Conservation (phyloP, 2,797 vertebrate species). For the Moxostoma hubbsi region DNA sequence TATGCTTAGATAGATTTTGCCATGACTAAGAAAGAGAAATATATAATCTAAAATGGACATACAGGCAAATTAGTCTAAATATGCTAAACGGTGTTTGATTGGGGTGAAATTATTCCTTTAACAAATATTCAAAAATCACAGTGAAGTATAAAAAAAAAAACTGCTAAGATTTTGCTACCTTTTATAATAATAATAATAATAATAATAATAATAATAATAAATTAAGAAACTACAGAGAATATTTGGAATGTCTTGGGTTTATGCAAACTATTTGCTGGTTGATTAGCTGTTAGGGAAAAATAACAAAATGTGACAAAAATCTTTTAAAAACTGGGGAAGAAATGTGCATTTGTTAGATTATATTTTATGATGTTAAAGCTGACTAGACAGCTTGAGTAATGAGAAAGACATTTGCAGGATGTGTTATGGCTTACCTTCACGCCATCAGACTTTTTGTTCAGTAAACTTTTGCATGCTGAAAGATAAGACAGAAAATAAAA, state of each 20-base stretch:
- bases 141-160: no score
- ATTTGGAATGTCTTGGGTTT: neutral
- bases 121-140: no score
- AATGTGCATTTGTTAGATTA: conserved; percentile 20
- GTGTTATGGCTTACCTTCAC: conserved; percentile 88
- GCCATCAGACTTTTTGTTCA: conserved; percentile 99
- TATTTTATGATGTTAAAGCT: neutral
- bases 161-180: no score
- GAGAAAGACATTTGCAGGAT: conserved; percentile 19
- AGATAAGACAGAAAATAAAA: conserved; percentile 62
- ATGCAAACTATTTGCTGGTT: conserved; percentile 11
- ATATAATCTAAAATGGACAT: neutral
- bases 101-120: neutral
- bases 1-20: conserved; percentile 23
- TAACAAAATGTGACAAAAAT: conserved; percentile 7
- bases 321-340: conserved; percentile 18
- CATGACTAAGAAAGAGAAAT: neutral
- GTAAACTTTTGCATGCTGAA: conserved; percentile 96
- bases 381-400: conserved; percentile 40
- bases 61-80: neutral
- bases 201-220: no score
- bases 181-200: no score
- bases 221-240: no score
- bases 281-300: conserved; percentile 1
- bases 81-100: neutral